These are phyloP conservation scores for Oeneis ivallda DNA, from an alignment of 2,888 invertebrate species.

Conservation along the genomic window DNA sequence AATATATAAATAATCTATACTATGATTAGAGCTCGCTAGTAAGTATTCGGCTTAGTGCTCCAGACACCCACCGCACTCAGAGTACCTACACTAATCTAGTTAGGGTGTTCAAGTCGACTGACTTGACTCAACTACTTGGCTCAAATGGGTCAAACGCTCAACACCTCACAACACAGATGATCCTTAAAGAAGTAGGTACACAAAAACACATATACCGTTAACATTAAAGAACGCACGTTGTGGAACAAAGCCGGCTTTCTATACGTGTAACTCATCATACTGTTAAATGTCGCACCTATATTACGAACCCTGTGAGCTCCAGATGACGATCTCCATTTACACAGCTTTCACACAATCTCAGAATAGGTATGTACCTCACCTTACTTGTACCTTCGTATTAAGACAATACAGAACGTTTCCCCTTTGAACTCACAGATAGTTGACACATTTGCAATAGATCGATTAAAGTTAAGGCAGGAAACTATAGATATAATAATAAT, in stretches of 20 bases:
- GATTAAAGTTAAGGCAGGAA: slow-evolving; percentile 1
- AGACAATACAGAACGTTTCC: slow-evolving; percentile 13
- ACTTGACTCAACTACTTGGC: no score
- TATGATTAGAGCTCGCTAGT: no score
- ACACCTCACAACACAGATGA: no score
- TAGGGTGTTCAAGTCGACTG: no score
- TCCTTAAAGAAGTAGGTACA: background rate
- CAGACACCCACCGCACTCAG: no score
- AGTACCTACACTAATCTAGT: no score
- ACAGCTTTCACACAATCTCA: slow-evolving; percentile 27
- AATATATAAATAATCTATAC: no score
- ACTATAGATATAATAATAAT: background rate
- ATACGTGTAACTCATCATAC: slow-evolving; percentile 29
- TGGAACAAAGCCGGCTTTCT: slow-evolving; percentile 17
- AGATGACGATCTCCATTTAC: slow-evolving; percentile 33
- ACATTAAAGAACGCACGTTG: slow-evolving; percentile 4
- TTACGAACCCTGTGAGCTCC: slow-evolving; percentile 31
- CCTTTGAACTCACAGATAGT: background rate
- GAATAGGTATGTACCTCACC: slow-evolving; percentile 20
- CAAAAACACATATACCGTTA: background rate
- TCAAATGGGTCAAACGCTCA: no score
- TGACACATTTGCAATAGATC: slow-evolving; percentile 2
- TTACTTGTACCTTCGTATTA: slow-evolving; percentile 9
- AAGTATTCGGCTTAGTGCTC: no score
- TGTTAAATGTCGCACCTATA: slow-evolving; percentile 33